Evolutionary conservation across 2,888 invertebrate genomes (phyloP).

Genomic region (Hypercompe scribonia): DNA sequence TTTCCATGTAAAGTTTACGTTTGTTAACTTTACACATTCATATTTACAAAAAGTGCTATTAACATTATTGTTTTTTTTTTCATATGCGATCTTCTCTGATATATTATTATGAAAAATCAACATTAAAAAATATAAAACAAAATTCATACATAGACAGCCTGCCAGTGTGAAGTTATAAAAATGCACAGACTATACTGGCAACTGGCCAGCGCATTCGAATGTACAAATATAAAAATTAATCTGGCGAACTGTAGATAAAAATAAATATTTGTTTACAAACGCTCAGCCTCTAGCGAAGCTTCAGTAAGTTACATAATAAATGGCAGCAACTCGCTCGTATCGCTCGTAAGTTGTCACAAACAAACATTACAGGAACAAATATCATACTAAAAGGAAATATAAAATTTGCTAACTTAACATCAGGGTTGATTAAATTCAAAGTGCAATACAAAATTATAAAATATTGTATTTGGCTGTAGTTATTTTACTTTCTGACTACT

Average conservation of each 20-base stretch:
- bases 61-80: neutral
- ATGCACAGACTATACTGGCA: slow-evolving; percentile 54
- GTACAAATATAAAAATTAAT: slow-evolving; percentile 48
- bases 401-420: too few relatives aligned
- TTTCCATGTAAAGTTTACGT: neutral
- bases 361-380: too few relatives aligned
- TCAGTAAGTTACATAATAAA: slow-evolving; percentile 35
- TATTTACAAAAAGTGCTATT: neutral
- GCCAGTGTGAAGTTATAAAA: slow-evolving; percentile 44
- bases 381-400: too few relatives aligned
- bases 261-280: slow-evolving; percentile 49
- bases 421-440: too few relatives aligned
- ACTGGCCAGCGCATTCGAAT: slow-evolving; percentile 53
- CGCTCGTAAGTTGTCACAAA: too few relatives aligned
- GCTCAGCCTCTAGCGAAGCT: slow-evolving; percentile 26
- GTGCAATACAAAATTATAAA: too few relatives aligned
- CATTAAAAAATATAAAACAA: slow-evolving; percentile 26
- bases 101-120: too few relatives aligned
- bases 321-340: slow-evolving; percentile 8
- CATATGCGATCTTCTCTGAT: neutral
- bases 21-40: slow-evolving; percentile 13
- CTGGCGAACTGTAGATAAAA: slow-evolving; percentile 46
- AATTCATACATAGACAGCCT: slow-evolving; percentile 25
- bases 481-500: too few relatives aligned
- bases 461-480: too few relatives aligned